Percentiles rank a stretch among this genome's conserved stretches.
phyloP scores from a whole-genome alignment of 2,113 vertebrate genomes.

The Myiopsitta monachus region DNA sequence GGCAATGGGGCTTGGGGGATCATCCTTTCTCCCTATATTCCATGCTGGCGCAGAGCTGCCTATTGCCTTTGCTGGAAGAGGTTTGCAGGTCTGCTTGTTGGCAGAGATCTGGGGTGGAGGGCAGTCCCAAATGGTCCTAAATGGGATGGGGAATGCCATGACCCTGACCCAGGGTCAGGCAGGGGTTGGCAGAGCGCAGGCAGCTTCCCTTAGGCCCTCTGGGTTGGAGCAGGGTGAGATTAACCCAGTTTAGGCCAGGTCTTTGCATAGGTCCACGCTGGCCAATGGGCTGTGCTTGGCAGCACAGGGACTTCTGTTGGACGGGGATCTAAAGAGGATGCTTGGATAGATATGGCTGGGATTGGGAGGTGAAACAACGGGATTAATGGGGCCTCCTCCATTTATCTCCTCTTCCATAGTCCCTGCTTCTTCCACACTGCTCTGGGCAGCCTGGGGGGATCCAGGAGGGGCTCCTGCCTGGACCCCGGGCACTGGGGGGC shows the following conservation, averaged over 20 bases:
- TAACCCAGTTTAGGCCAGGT: neutral
- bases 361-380: neutral
- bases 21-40: neutral
- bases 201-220: neutral
- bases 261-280: neutral
- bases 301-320: rapidly evolving
- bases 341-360: neutral
- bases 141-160: rapidly evolving
- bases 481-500: neutral
- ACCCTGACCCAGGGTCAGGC: neutral
- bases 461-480: neutral
- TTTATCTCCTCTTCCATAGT: neutral
- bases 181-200: rapidly evolving
- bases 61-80: neutral
- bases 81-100: neutral
- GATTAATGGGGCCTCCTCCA: neutral
- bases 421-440: neutral
- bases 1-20: neutral
- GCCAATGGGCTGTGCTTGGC: neutral
- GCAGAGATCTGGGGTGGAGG: neutral
- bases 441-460: rapidly evolving
- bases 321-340: neutral
- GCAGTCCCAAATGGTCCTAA: neutral
- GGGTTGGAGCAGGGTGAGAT: neutral
- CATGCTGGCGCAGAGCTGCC: neutral